Evolutionary conservation across 2,797 vertebrate genomes (phyloP), one percentile per base, ranked within the genome.

Genomic region (Dipus sagitta): DNA sequence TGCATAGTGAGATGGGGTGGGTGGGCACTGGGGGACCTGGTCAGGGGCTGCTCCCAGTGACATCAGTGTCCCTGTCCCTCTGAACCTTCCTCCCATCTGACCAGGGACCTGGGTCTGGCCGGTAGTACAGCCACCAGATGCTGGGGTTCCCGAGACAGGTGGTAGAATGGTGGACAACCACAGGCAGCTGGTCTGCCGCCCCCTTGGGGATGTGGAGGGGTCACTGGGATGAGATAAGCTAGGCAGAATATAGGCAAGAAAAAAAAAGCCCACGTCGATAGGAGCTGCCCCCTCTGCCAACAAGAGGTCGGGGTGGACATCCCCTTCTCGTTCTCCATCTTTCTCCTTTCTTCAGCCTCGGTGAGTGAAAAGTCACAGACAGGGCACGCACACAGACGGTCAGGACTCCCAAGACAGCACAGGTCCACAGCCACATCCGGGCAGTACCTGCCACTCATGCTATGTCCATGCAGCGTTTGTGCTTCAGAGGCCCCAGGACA

Each of bases 1-100:
- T 98, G 98, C 98, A 98, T 98, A 98, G 98, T 97, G 97, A 98
- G 97, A 96, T 95, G 96, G 93, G 92, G 97, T 92, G 91, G 96
- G 17, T 11, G 30, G 70, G 17, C 8, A 6, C 3, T 4, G 76
- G 96, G 92, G 93, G 92, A 96, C 92, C 86, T 5, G 93, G 82
- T 70, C 42, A 10, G 75, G 96, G 97, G 96, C 97, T 90, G 71
- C 96, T 86, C 96, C 96, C 76, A 5, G 38, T 26, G 88, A 88
- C 14, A 7, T 4, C 28, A 1, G 42, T 24, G 4, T 5, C 8
- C 10, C 32, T 30, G 77, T 60, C 60, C 70, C 32, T 6, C 24
- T 30, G 23, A 60, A 34, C n/a, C 47, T 1, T 67, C 68, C 64
- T 28, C n/a, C 38, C 0, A 23, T 32, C 80, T 26, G 30, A 78